Evolutionary conservation across 2,888 invertebrate genomes (phyloP).

Genomic region (Bellardia pandia): DNA sequence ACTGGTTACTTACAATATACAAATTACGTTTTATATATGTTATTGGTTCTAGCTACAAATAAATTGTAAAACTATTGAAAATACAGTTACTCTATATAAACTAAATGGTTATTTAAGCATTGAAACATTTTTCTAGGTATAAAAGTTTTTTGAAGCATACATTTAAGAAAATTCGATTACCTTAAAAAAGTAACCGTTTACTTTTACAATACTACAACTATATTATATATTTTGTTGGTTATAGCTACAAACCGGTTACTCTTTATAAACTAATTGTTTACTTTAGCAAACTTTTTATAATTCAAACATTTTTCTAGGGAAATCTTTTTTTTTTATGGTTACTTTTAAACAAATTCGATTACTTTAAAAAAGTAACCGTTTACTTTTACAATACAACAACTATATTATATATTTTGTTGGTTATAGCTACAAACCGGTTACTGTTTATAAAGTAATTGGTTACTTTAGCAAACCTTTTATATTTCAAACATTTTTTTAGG

Average conservation of each 20-base stretch:
- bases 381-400: background rate
- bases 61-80: too few relatives aligned
- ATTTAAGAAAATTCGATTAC: background rate
- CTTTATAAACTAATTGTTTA: too few relatives aligned
- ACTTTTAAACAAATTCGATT: background rate
- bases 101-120: too few relatives aligned
- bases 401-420: too few relatives aligned
- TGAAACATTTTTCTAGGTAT: background rate
- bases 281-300: background rate
- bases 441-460: too few relatives aligned
- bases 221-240: too few relatives aligned
- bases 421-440: background rate
- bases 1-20: background rate
- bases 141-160: too few relatives aligned
- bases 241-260: background rate
- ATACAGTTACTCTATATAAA: background rate
- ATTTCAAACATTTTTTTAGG: background rate
- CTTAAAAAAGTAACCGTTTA: background rate
- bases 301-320: background rate
- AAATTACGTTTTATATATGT: too few relatives aligned
- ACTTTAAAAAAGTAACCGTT: background rate
- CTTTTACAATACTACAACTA: background rate
- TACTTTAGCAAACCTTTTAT: background rate
- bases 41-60: too few relatives aligned
- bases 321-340: too few relatives aligned